phyloP scores from a whole-genome alignment of 2,888 invertebrate species.

The Pseudococcus longispinus region DNA sequence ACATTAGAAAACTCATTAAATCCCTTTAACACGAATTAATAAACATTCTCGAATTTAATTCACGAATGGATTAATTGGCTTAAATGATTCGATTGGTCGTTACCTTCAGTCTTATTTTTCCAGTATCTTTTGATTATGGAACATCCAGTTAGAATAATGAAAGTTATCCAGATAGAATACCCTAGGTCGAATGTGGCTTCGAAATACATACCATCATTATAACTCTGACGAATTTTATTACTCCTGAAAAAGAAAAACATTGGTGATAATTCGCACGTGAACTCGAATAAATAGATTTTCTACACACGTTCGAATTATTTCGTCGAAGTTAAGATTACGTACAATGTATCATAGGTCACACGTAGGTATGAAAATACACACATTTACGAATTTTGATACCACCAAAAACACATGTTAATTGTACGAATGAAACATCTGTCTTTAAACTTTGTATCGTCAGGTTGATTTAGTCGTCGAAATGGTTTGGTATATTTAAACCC shows the following conservation, averaged over 20 bases:
- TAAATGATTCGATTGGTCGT: neutral
- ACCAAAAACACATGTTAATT: neutral
- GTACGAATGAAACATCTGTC: neutral
- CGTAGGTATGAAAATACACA: neutral
- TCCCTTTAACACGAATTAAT: neutral
- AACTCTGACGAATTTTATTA: conserved; percentile 29
- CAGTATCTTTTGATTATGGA: conserved; percentile 46
- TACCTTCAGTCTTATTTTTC: conserved; percentile 17
- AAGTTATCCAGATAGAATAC: conserved; percentile 34
- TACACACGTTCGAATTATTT: neutral
- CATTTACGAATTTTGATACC: neutral
- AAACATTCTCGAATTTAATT: no score
- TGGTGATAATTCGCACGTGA: neutral
- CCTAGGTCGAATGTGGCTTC: conserved; percentile 8
- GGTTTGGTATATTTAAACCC: neutral
- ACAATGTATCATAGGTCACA: conserved; percentile 40
- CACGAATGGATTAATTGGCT: neutral
- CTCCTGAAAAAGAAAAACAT: conserved; percentile 44
- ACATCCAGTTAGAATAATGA: conserved; percentile 28
- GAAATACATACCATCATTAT: conserved; percentile 38
- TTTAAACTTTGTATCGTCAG: conserved; percentile 32
- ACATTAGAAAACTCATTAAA: neutral
- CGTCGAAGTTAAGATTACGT: neutral
- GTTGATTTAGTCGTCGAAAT: neutral
- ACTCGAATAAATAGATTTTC: neutral